Evolutionary conservation across 2,888 invertebrate species (phyloP).

Genomic region (Ormyrus labotus): DNA sequence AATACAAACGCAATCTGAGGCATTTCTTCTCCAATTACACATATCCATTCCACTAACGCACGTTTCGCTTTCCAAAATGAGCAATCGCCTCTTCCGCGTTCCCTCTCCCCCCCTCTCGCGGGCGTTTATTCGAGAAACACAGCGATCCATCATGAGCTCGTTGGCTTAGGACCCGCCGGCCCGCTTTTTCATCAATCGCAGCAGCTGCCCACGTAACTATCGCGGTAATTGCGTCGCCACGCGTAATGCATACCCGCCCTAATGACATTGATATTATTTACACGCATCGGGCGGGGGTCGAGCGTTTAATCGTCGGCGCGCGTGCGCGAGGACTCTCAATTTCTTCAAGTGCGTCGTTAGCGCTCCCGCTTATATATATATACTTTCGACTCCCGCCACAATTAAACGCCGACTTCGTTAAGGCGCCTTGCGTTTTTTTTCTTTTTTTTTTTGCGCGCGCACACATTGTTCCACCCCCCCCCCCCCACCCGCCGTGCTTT

Average conservation of each 20-base stretch:
- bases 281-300: neutral
- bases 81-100: too few species aligned
- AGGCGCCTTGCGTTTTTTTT: neutral
- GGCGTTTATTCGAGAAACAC: conserved; percentile 21
- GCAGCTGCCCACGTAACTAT: conserved; percentile 16
- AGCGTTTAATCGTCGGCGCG: conserved; percentile 47
- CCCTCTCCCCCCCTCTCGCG: too few species aligned
- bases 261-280: conserved; percentile 53
- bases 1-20: neutral
- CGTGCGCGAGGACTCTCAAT: conserved; percentile 33
- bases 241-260: neutral
- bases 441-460: too few species aligned
- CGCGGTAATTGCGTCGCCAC: conserved; percentile 23
- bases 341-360: conserved; percentile 53
- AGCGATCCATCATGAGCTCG: conserved; percentile 16
- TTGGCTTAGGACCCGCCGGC: conserved; percentile 1
- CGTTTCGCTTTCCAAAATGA: too few species aligned
- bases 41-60: too few species aligned
- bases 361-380: neutral
- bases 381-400: conserved; percentile 11
- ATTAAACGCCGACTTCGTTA: conserved; percentile 9
- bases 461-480: too few species aligned
- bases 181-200: conserved; percentile 23
- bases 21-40: too few species aligned
- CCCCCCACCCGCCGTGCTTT: too few species aligned